Base-by-base conservation (phyloP, 2,888 invertebrate genomes). In the Sinhomidia bicolor region DNA sequence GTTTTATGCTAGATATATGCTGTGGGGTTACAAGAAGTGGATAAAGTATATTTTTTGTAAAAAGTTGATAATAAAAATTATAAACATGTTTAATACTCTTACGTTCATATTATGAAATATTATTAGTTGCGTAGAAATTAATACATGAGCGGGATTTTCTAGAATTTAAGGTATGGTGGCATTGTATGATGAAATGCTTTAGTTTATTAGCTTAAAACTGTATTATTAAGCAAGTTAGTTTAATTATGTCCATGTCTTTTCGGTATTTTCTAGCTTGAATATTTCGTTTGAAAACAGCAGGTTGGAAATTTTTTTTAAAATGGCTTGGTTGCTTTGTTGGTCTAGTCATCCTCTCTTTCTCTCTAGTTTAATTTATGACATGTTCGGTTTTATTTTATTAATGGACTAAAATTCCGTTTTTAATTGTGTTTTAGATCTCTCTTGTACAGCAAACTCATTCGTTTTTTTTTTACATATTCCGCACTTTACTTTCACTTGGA, bases 331-430 rank as follows among this genome's bases (percentile, higher is more conserved):
- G 71, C 41, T 71, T 10, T 65, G 65, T 17, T 36, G 36, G 68
- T 68, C 68, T 36, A n/a, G n/a, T n/a, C n/a, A n/a, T n/a, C n/a
- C n/a, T n/a, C n/a, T n/a, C n/a, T n/a, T n/a, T n/a, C n/a, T n/a
- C n/a, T n/a, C n/a, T n/a, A 20, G 20, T 71, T 41, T 71, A 71
- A 71, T 71, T 71, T 71, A 71, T 71, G 71, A 26, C 71, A 71
- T 71, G 71, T 44, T 23, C 71, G 44, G 71, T 71, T 44, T 71
- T 44, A 44, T 44, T 71, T 71, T 71, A 71, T 41, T 71, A 71
- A 71, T 71, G 71, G 44, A 71, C 71, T 20, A 20, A 71, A n/a
- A 6, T 41, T 71, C 71, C 71, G 44, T 71, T 71, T 71, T 71
- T 71, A 71, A 71, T 71, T 71, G 71, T 71, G 41, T 71, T 41